Conservation (phyloP, 1,140 invertebrate genomes). For the Schlechtendalia chinensis region DNA sequence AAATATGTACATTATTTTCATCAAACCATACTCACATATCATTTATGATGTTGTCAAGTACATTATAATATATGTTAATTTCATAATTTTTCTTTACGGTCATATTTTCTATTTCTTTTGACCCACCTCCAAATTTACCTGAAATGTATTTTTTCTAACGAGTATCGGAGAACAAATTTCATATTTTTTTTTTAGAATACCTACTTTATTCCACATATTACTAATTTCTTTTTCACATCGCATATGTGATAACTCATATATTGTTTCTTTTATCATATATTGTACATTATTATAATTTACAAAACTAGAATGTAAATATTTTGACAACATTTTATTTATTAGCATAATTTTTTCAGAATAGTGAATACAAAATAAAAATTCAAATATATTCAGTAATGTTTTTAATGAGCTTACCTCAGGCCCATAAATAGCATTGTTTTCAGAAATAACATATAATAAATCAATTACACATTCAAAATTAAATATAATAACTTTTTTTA, state of each 20-base stretch:
- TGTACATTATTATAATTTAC: background rate
- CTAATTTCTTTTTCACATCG: background rate
- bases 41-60: slow-evolving; percentile 4
- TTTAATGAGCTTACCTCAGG: background rate
- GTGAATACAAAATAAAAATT: background rate
- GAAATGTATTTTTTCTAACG: background rate
- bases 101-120: background rate
- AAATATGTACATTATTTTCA: background rate
- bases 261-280: background rate
- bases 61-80: slow-evolving; percentile 4
- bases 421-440: background rate
- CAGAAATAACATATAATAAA: background rate
- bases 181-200: background rate
- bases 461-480: background rate
- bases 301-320: background rate
- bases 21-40: background rate
- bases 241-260: background rate
- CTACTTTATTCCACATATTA: background rate
- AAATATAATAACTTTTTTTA: background rate
- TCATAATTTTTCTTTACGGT: background rate
- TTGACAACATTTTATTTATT: background rate
- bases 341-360: background rate
- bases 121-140: slow-evolving; percentile 1
- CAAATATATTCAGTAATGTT: background rate
- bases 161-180: background rate